Evolutionary conservation across 2,797 vertebrate species (phyloP).

Genomic region (Propithecus perrieri): DNA sequence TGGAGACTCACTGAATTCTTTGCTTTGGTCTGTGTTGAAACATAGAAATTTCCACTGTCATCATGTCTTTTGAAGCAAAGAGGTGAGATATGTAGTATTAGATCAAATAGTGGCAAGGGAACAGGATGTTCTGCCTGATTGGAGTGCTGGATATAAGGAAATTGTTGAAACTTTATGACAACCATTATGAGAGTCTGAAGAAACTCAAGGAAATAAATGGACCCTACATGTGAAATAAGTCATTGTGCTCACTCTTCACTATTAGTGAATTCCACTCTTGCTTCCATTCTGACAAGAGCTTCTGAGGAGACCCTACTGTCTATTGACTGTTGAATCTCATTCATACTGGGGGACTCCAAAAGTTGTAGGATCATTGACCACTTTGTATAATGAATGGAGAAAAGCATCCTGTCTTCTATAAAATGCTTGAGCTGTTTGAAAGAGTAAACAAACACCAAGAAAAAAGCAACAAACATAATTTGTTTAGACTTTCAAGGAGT

Average conservation of each 20-base stretch:
- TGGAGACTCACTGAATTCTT: slow-evolving; percentile 68
- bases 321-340: neutral
- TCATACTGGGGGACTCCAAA: neutral
- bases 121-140: slow-evolving; percentile 68
- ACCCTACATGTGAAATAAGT: neutral
- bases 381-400: neutral
- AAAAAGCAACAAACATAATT: neutral
- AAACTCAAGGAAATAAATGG: slow-evolving; percentile 38
- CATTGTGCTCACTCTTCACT: neutral
- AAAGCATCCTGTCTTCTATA: slow-evolving; percentile 32
- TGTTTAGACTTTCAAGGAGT: slow-evolving; percentile 49
- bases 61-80: slow-evolving; percentile 77
- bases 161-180: slow-evolving; percentile 69
- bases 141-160: slow-evolving; percentile 51
- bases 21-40: slow-evolving; percentile 78
- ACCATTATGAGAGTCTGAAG: slow-evolving; percentile 34
- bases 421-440: neutral
- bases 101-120: slow-evolving; percentile 70
- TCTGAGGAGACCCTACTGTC: neutral
- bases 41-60: slow-evolving; percentile 72
- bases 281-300: neutral
- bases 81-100: slow-evolving; percentile 62
- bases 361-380: neutral
- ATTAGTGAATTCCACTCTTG: neutral
- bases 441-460: neutral